These are phyloP conservation scores for Epinotia brunnichana DNA, from an alignment of 2,888 invertebrate genomes.

Conservation along the genomic window DNA sequence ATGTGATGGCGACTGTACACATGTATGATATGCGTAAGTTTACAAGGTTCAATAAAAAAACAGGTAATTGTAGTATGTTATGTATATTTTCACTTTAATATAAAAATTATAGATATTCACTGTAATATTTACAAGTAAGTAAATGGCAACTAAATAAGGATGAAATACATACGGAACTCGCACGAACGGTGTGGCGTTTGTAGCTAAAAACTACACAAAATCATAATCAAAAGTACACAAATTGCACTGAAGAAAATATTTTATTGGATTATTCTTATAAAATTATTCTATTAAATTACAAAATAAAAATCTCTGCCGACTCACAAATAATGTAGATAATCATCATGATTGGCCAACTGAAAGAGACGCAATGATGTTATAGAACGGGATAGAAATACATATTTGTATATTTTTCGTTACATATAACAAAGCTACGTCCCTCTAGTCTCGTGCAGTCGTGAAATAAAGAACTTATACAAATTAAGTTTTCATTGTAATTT, in stretches of 20 bases:
- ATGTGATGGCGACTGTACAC: too few relatives aligned
- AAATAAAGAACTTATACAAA: background rate
- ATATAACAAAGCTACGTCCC: background rate
- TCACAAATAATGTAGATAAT: background rate
- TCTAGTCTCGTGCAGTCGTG: background rate
- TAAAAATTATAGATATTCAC: slow-evolving; percentile 80
- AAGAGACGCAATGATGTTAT: background rate
- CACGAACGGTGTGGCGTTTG: slow-evolving; percentile 28
- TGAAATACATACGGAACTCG: slow-evolving; percentile 57
- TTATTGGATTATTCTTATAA: background rate
- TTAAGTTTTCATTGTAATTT: background rate
- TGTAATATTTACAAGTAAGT: slow-evolving; percentile 80
- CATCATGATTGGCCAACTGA: background rate
- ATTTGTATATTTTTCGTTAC: too few relatives aligned
- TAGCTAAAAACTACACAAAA: background rate
- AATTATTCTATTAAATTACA: too few relatives aligned
- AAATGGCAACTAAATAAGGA: slow-evolving; percentile 75
- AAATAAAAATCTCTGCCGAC: background rate
- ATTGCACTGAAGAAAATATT: too few relatives aligned
- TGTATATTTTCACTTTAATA: slow-evolving; percentile 80
- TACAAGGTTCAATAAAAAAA: slow-evolving; percentile 50
- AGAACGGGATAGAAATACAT: background rate
- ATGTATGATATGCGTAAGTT: background rate
- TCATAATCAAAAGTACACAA: background rate
- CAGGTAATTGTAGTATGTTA: slow-evolving; percentile 66